Percentiles rank a stretch among this genome's conserved stretches.
Evolutionary conservation across 1,140 invertebrate species (phyloP).

Genomic region (Zaprionus africanus): DNA sequence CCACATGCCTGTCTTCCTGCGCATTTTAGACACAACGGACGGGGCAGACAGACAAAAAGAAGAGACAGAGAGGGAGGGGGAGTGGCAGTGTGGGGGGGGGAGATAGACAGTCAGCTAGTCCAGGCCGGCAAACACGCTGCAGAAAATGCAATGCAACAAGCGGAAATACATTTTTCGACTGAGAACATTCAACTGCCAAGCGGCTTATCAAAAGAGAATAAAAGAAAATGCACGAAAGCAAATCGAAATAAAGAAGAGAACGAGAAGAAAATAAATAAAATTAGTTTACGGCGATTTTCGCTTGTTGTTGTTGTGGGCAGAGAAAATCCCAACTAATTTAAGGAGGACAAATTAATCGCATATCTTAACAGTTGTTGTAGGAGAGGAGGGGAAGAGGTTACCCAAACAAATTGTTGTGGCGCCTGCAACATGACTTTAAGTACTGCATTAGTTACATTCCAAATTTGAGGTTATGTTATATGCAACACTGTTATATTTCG

Average conservation of each 20-base stretch:
- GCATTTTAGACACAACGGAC: constrained; percentile 55
- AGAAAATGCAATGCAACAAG: constrained; percentile 53
- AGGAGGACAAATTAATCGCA: not conserved
- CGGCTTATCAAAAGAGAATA: constrained; percentile 57
- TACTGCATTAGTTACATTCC: too few relatives aligned
- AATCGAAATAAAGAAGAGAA: not conserved
- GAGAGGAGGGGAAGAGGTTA: not conserved
- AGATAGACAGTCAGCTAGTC: not conserved
- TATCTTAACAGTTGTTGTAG: constrained; percentile 43
- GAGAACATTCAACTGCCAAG: constrained; percentile 66
- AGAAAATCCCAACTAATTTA: constrained; percentile 34
- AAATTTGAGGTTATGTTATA: too few relatives aligned
- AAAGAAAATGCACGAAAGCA: constrained; percentile 5
- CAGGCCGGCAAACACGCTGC: constrained; percentile 13
- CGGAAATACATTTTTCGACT: constrained; percentile 57
- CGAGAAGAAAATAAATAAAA: constrained; percentile 8
- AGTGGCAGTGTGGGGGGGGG: not conserved
- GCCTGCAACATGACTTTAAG: too few relatives aligned
- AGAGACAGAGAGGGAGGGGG: constrained; percentile 5
- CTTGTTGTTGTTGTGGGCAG: constrained; percentile 35
- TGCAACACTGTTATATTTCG: too few relatives aligned
- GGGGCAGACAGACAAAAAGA: constrained; percentile 9
- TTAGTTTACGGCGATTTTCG: constrained; percentile 39
- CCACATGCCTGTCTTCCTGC: constrained; percentile 68
- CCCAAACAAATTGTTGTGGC: too few relatives aligned